These are phyloP conservation scores for Pteropus alecto DNA, from an alignment of 2,113 vertebrate genomes.

Conservation along the genomic window DNA sequence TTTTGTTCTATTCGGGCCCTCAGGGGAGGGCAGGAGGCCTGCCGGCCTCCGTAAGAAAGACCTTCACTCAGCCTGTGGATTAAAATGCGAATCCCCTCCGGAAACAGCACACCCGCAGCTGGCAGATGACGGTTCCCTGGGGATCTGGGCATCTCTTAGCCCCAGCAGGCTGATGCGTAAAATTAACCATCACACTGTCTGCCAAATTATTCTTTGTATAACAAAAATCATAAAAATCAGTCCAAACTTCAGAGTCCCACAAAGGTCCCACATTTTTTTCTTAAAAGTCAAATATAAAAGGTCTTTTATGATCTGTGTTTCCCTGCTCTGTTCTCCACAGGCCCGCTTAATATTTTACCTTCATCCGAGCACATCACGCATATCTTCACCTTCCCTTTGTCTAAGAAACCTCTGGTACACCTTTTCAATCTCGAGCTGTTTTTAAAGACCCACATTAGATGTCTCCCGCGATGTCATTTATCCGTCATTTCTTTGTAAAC, in stretches of 20 bases:
- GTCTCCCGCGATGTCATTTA: neutral
- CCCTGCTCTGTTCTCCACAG: neutral
- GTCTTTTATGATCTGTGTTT: neutral
- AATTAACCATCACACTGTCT: neutral
- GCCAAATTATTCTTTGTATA: neutral
- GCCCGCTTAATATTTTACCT: too few relatives aligned
- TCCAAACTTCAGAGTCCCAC: neutral
- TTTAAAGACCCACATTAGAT: neutral
- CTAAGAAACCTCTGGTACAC: neutral
- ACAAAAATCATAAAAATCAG: neutral
- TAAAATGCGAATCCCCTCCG: neutral
- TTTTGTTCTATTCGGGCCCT: neutral
- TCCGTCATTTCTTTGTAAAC: neutral
- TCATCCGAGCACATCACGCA: too few relatives aligned
- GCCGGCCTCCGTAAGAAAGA: accelerated
- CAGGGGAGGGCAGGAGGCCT: neutral
- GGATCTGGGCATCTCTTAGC: neutral
- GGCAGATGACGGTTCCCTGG: too few relatives aligned
- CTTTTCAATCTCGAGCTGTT: neutral
- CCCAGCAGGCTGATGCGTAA: neutral
- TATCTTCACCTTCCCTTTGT: neutral
- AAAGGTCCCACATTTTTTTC: neutral
- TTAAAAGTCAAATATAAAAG: neutral
- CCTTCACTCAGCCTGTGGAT: neutral
- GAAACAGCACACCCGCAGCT: neutral